A percentile compares a stretch with the other conserved stretches of the same genome.
These are phyloP conservation scores for Vicugna pacos DNA, from an alignment of 2,113 vertebrate genomes.

Conservation along the genomic window DNA sequence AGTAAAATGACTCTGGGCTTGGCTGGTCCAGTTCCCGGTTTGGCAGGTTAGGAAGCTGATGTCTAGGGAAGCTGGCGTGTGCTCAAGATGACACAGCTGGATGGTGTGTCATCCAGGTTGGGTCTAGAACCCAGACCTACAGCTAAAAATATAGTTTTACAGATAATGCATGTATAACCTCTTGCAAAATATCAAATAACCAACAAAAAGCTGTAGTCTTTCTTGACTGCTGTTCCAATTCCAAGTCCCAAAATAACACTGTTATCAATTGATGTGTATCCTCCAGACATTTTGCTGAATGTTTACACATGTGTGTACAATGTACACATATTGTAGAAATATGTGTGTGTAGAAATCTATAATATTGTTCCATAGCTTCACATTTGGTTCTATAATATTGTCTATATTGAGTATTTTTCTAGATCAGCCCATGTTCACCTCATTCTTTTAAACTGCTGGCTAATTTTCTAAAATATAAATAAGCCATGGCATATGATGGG, in stretches of 20 bases:
- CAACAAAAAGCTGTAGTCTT: background rate
- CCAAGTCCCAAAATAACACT: background rate
- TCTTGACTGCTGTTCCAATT: background rate
- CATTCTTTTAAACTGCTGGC: background rate
- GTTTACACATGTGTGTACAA: background rate
- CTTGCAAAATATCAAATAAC: background rate
- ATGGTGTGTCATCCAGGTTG: background rate
- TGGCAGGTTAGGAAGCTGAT: background rate
- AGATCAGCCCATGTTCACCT: background rate
- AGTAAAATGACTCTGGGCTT: background rate
- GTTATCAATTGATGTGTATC: background rate
- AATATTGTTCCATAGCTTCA: background rate
- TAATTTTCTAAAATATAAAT: background rate
- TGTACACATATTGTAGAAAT: background rate
- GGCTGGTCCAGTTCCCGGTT: background rate
- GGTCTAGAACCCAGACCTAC: background rate
- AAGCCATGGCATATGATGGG: background rate
- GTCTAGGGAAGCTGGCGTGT: background rate
- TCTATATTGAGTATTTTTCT: background rate
- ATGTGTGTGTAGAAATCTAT: background rate
- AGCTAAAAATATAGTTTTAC: background rate
- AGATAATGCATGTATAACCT: background rate
- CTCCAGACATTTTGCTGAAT: background rate
- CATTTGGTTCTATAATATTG: background rate
- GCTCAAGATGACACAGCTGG: background rate